These are phyloP conservation scores for Chrysocyon brachyurus DNA, from an alignment of 2,797 vertebrate genomes.

Conservation along the genomic window DNA sequence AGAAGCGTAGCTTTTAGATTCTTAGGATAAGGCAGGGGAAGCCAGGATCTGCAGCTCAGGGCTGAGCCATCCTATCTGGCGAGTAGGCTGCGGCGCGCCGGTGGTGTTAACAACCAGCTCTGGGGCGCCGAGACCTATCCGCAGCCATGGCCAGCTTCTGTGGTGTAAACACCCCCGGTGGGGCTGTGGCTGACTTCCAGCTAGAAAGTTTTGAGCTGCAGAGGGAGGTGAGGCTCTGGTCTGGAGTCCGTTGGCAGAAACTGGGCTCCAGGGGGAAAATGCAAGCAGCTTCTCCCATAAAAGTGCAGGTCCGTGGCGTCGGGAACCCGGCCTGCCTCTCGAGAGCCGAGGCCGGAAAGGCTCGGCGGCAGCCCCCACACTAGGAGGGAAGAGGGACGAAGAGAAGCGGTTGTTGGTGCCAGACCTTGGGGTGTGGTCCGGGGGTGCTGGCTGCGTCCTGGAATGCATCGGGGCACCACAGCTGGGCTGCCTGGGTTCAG, in stretches of 20 bases:
- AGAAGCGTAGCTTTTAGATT: neutral
- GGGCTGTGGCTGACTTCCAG: rapidly evolving
- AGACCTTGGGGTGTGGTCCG: no score
- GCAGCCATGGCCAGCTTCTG: rapidly evolving
- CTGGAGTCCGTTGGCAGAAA: neutral
- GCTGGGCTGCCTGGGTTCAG: neutral
- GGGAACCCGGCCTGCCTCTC: neutral
- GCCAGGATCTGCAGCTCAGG: rapidly evolving
- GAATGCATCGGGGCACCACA: rapidly evolving
- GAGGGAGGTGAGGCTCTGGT: neutral
- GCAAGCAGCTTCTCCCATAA: neutral
- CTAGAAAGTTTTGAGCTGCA: neutral
- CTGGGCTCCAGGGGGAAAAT: rapidly evolving
- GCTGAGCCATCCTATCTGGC: neutral
- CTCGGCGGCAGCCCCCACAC: rapidly evolving
- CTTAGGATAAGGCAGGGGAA: neutral
- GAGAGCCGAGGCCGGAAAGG: neutral
- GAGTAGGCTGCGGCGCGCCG: rapidly evolving
- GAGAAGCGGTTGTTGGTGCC: neutral
- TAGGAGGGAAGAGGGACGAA: no score
- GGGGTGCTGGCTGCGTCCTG: neutral
- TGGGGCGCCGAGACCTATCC: rapidly evolving
- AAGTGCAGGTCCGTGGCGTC: neutral
- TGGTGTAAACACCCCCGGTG: rapidly evolving
- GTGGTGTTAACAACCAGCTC: rapidly evolving